A percentile compares a stretch with the other conserved stretches of the same genome.
These are phyloP conservation scores for Torymus tubicola DNA, from an alignment of 2,888 invertebrate genomes.

Conservation along the genomic window DNA sequence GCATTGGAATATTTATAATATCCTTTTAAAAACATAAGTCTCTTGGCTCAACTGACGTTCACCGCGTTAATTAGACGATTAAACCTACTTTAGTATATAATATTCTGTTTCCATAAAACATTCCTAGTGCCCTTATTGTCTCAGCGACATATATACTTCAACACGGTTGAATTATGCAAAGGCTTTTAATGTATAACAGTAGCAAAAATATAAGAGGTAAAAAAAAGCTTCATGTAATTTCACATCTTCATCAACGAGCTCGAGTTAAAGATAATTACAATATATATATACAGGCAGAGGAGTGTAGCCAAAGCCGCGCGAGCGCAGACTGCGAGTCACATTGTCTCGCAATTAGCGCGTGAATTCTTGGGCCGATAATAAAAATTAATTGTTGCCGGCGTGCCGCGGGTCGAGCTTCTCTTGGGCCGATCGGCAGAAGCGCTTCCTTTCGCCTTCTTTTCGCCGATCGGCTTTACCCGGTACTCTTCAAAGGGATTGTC, in stretches of 20 bases:
- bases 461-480: constrained; percentile 36
- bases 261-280: constrained; percentile 39
- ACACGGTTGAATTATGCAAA: constrained; percentile 2
- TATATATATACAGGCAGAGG: constrained; percentile 18
- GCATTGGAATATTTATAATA: constrained; percentile 15
- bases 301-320: constrained; percentile 9
- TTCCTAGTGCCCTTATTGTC: neutral
- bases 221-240: constrained; percentile 27
- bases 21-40: neutral
- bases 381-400: constrained; percentile 65
- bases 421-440: constrained; percentile 24
- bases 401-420: constrained; percentile 29
- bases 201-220: neutral
- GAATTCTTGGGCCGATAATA: constrained; percentile 65
- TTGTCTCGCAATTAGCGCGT: constrained; percentile 66
- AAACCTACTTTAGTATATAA: constrained; percentile 1
- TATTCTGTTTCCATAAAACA: neutral
- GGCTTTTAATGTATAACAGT: too few relatives aligned
- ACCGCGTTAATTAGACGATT: neutral
- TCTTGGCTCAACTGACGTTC: neutral
- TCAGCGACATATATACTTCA: neutral
- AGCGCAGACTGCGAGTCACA: constrained; percentile 55
- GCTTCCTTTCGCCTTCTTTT: constrained; percentile 17
- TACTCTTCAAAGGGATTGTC: constrained; percentile 56
- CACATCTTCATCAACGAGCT: constrained; percentile 41